phyloP scores from a whole-genome alignment of 2,113 vertebrate genomes.

The Platichthys stellatus region DNA sequence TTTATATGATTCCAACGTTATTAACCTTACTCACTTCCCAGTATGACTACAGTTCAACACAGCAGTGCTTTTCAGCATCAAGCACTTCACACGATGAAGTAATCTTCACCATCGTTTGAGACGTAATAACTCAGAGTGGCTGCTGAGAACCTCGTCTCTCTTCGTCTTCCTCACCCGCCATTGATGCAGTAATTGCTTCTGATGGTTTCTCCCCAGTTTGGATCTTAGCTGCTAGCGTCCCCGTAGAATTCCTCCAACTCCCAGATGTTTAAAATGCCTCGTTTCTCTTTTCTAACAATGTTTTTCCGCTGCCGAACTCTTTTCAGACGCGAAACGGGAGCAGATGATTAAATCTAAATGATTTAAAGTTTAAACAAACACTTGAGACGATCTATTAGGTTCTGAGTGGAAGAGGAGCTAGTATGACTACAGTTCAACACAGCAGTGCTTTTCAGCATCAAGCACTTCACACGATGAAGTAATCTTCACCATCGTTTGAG shows the following conservation, averaged over 20 bases:
- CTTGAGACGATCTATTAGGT: slow-evolving; percentile 1
- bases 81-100: slow-evolving; percentile 67
- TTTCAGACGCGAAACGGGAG: slow-evolving; percentile 14
- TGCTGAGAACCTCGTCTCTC: background rate
- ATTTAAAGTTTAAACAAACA: slow-evolving; percentile 38
- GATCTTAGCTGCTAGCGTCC: slow-evolving; percentile 14
- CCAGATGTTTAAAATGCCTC: slow-evolving; percentile 3
- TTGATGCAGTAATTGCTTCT: slow-evolving; percentile 22
- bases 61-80: slow-evolving; percentile 54
- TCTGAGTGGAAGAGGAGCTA: slow-evolving; percentile 11
- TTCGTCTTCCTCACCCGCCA: slow-evolving; percentile 30
- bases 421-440: slow-evolving; percentile 49
- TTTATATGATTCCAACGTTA: slow-evolving; percentile 30
- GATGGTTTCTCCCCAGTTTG: slow-evolving; percentile 1
- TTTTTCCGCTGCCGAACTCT: slow-evolving; percentile 9
- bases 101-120: slow-evolving; percentile 73
- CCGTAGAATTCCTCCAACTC: slow-evolving; percentile 2
- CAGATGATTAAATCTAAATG: slow-evolving; percentile 38
- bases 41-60: slow-evolving; percentile 49
- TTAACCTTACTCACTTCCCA: slow-evolving; percentile 10
- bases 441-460: slow-evolving; percentile 54
- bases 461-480: slow-evolving; percentile 67
- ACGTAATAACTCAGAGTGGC: slow-evolving; percentile 49
- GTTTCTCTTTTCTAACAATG: slow-evolving; percentile 4
- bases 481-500: slow-evolving; percentile 73